Evolutionary conservation across 2,888 invertebrate species (phyloP).

Genomic region (Drosophila multiciliata): DNA sequence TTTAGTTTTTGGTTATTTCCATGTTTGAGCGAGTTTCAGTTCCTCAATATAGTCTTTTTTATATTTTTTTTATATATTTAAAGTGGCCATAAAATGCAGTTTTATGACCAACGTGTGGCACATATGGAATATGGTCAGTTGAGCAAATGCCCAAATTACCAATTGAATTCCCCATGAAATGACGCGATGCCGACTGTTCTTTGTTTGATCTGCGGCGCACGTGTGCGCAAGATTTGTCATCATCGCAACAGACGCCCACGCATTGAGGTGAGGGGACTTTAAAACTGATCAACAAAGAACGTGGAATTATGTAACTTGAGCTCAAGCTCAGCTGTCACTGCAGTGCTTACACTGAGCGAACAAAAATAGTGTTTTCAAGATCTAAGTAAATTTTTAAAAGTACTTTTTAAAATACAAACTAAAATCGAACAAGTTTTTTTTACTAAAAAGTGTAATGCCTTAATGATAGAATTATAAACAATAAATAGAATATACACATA

Average conservation of each 20-base stretch:
- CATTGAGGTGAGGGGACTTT: slow-evolving; percentile 13
- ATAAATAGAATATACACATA: background rate
- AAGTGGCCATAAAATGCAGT: slow-evolving; percentile 61
- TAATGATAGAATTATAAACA: background rate
- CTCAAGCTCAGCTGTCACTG: slow-evolving; percentile 14
- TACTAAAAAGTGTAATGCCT: too few relatives aligned
- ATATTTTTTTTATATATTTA: background rate
- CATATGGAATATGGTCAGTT: slow-evolving; percentile 42
- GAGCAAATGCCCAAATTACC: slow-evolving; percentile 36
- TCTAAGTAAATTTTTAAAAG: background rate
- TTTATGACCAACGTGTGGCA: slow-evolving; percentile 61
- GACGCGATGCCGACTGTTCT: slow-evolving; percentile 51
- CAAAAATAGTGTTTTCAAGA: background rate
- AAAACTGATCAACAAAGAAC: slow-evolving; percentile 46
- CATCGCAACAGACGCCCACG: slow-evolving; percentile 63
- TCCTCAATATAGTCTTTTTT: slow-evolving; percentile 34
- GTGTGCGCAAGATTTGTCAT: slow-evolving; percentile 69
- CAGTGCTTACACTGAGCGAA: slow-evolving; percentile 1
- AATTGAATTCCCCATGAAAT: slow-evolving; percentile 51
- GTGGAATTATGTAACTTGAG: slow-evolving; percentile 64
- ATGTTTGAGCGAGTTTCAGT: slow-evolving; percentile 46
- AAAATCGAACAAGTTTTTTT: background rate
- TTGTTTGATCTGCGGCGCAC: slow-evolving; percentile 51
- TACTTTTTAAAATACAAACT: background rate
- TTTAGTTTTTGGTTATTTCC: slow-evolving; percentile 56